Percentiles rank a stretch among this genome's conserved stretches.
These are phyloP conservation scores for Dolichotis patagonum DNA, from an alignment of 2,113 vertebrate genomes.

Conservation along the genomic window DNA sequence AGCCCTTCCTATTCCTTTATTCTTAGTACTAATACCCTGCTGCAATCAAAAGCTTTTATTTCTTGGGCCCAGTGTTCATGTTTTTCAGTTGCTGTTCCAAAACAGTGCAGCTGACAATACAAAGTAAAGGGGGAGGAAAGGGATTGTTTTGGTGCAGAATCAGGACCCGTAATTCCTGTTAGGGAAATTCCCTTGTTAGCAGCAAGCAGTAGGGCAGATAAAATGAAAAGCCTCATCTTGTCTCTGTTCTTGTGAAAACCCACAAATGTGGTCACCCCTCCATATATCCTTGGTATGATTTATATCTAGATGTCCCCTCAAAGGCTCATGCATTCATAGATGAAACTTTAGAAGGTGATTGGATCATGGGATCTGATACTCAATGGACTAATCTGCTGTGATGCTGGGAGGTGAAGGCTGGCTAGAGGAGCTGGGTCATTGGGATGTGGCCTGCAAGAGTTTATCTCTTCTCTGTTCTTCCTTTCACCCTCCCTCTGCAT, in stretches of 20 bases:
- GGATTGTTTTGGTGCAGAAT: background rate
- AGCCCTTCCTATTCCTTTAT: background rate
- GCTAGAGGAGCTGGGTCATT: background rate
- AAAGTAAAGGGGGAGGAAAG: background rate
- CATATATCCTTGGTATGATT: background rate
- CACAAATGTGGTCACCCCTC: background rate
- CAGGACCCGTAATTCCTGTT: background rate
- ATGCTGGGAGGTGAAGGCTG: background rate
- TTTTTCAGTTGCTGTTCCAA: background rate
- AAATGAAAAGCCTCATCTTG: conserved; percentile 21
- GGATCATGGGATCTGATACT: background rate
- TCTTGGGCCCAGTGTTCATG: background rate
- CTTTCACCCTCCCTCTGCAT: background rate
- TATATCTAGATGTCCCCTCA: background rate
- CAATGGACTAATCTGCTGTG: background rate
- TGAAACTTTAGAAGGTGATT: background rate
- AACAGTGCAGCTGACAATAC: background rate
- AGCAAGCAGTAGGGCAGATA: background rate
- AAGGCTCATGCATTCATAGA: background rate
- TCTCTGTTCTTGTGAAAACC: conserved; percentile 16
- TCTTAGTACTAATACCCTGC: background rate
- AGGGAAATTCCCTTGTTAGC: background rate
- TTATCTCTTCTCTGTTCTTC: background rate
- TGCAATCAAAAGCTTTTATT: background rate
- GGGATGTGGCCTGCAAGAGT: background rate